Percentiles rank a stretch among this genome's conserved stretches.
Conservation (phyloP, 2,888 invertebrate species). For the Stenoptilia bipunctidactyla region DNA sequence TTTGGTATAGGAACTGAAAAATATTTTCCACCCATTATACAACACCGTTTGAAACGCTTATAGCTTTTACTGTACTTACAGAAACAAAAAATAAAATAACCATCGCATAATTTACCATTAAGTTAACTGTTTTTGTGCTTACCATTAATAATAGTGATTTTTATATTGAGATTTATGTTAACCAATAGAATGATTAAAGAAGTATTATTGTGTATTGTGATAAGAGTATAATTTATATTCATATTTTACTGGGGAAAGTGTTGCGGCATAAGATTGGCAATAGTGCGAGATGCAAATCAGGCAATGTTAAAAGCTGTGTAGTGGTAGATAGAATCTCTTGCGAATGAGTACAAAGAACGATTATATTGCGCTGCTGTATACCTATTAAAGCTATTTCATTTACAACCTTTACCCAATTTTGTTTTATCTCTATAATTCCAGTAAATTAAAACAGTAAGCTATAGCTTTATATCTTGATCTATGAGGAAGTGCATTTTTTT, state of each 20-base stretch:
- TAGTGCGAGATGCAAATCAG: constrained; percentile 43
- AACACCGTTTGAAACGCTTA: constrained; percentile 9
- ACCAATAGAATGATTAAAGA: constrained; percentile 59
- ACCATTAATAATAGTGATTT: constrained; percentile 21
- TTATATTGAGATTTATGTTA: constrained; percentile 60
- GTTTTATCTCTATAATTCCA: no score
- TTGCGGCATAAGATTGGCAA: constrained; percentile 51
- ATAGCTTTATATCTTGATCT: no score
- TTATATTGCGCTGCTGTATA: constrained; percentile 59
- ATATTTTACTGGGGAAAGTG: constrained; percentile 55
- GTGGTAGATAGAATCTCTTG: constrained; percentile 44
- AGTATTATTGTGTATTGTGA: constrained; percentile 66
- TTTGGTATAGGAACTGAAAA: no score
- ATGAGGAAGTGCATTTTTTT: no score
- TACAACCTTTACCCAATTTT: no score
- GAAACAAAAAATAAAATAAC: constrained; percentile 30
- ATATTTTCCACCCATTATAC: no score
- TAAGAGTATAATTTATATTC: constrained; percentile 53
- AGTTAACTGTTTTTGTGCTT: background rate
- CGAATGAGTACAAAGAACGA: constrained; percentile 67
- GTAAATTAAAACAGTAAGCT: no score
- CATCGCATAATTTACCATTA: constrained; percentile 34
- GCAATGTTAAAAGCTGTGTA: constrained; percentile 57
- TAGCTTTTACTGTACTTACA: constrained; percentile 33
- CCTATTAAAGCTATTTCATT: no score